Evolutionary conservation across 2,888 invertebrate species (phyloP).

Genomic region (Drosophila atripex): DNA sequence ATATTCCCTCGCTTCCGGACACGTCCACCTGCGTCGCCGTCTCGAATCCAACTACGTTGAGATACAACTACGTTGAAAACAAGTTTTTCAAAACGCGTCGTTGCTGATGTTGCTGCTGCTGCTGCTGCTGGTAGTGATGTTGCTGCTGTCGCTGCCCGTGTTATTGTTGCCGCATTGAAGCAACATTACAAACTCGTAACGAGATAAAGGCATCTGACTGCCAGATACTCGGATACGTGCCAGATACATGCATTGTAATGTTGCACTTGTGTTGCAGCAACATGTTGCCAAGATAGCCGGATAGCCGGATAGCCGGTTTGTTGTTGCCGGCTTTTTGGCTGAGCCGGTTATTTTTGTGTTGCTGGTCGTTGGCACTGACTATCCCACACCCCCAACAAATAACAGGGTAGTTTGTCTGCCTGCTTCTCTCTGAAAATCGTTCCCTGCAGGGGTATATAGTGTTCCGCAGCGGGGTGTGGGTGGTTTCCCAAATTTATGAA

Average conservation of each 20-base stretch:
- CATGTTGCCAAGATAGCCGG: slow-evolving; percentile 56
- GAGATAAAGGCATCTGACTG: slow-evolving; percentile 61
- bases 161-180: slow-evolving; percentile 31
- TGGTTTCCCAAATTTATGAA: slow-evolving; percentile 19
- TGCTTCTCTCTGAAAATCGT: slow-evolving; percentile 21
- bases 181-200: slow-evolving; percentile 66
- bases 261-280: slow-evolving; percentile 25
- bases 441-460: slow-evolving; percentile 9
- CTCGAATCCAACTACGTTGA: slow-evolving; percentile 78
- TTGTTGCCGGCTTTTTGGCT: slow-evolving; percentile 75
- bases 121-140: slow-evolving; percentile 9
- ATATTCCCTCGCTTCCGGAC: slow-evolving; percentile 44
- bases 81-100: slow-evolving; percentile 78
- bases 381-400: slow-evolving; percentile 41
- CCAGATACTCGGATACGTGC: slow-evolving; percentile 35
- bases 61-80: slow-evolving; percentile 79
- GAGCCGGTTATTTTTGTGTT: slow-evolving; percentile 31
- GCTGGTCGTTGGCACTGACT: slow-evolving; percentile 63
- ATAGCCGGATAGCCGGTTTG: slow-evolving; percentile 38
- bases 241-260: slow-evolving; percentile 10
- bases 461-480: slow-evolving; percentile 16
- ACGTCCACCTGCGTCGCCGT: slow-evolving; percentile 83
- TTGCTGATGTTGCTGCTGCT: slow-evolving; percentile 23
- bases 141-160: slow-evolving; percentile 20
- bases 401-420: slow-evolving; percentile 67